Base-by-base conservation (phyloP, 2,113 vertebrate genomes). In the Paracanthobrama guichenoti region DNA sequence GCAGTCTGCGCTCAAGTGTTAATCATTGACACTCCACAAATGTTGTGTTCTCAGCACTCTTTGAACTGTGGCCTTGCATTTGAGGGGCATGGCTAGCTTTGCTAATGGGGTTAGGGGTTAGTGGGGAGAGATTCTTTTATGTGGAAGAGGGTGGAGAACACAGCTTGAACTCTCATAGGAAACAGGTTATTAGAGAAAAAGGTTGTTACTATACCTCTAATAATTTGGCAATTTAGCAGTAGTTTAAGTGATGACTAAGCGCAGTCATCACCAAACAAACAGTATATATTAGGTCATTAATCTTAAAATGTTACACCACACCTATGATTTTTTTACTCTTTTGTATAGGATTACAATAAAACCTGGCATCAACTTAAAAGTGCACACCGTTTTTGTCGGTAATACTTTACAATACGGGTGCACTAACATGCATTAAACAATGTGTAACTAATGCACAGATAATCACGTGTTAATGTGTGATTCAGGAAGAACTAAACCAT, bases 1-100 rank as follows among this genome's bases (percentile, higher is more conserved):
- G 22, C 42, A 59, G 31, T 9, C 71, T 79, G 69, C 59, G 62
- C 72, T 76, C 39, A 76, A 50, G 39, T 81, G 69, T 87, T 81
- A 89, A 86, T 86, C 62, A 60, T 75, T 88, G 55, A 82, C 86
- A 82, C 72, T 44, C 24, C 73, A 53, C 67, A 79, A 79, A 35
- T 76, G 72, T 83, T 75, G 57, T 57, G 24, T 84, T 81, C 62
- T 77, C 62, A 86, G 79, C 66, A 62, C 86, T 86, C 88, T 91
- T 92, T 92, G 86, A 92, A 91, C 90, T 85, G 35, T 24, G 75
- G 81, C 85, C 75, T 81, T 75, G 71, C 82, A 84, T 53, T 39
- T 78, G 66, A 73, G 77, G 44, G 35, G 26, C 75, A 79, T 22
- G 26, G 46, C 39, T n/a, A 82, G 78, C 22, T 46, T 31, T 48